Percentiles rank a stretch among this genome's conserved stretches.
phyloP scores from a whole-genome alignment of 2,888 invertebrate species.

The Calameuta filiformis region DNA sequence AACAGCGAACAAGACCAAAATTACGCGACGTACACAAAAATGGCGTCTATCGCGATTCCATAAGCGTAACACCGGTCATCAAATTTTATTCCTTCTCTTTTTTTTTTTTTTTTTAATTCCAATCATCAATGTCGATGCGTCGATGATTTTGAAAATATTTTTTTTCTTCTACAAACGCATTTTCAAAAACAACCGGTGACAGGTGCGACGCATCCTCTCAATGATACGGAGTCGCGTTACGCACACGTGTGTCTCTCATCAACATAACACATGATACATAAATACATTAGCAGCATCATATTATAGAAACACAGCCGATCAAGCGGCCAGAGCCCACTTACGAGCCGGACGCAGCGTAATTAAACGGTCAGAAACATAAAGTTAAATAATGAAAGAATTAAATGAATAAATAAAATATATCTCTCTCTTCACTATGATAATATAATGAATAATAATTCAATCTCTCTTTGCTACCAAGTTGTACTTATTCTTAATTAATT shows the following conservation, averaged over 20 bases:
- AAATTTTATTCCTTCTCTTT: too few species aligned
- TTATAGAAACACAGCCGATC: not conserved
- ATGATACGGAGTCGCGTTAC: not conserved
- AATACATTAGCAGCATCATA: too few species aligned
- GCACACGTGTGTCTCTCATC: not conserved
- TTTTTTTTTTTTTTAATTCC: too few species aligned
- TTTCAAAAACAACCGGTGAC: too few species aligned
- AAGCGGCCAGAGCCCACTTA: slow-evolving; percentile 30
- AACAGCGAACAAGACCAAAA: too few species aligned
- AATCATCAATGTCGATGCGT: too few species aligned
- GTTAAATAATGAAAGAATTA: slow-evolving; percentile 49
- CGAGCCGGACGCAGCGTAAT: slow-evolving; percentile 35
- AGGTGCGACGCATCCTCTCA: too few species aligned
- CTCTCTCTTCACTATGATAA: slow-evolving; percentile 57
- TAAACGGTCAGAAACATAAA: slow-evolving; percentile 59
- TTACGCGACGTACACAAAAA: too few species aligned
- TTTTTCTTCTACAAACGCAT: not conserved
- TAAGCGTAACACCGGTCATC: too few species aligned
- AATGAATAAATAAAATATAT: slow-evolving; percentile 43
- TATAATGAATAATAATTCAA: slow-evolving; percentile 64
- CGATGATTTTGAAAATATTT: too few species aligned
- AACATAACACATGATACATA: too few species aligned
- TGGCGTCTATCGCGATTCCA: too few species aligned
- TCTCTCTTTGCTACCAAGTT: slow-evolving; percentile 68
- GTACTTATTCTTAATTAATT: slow-evolving; percentile 68